A percentile compares a stretch with the other conserved stretches of the same genome.
phyloP scores from a whole-genome alignment of 2,888 invertebrate species.

The Clusia tigrina region DNA sequence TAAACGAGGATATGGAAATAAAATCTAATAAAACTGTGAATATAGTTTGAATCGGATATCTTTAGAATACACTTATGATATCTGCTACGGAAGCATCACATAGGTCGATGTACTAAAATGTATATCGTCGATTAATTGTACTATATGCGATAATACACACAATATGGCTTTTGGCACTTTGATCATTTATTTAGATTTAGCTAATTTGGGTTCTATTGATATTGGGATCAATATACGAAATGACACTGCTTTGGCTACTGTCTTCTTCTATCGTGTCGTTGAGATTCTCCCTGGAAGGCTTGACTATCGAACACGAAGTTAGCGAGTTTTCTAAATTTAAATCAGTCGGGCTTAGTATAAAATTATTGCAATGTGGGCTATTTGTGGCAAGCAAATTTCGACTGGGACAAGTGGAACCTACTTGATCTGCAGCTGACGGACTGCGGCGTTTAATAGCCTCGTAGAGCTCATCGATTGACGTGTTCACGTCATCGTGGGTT shows the following conservation, averaged over 20 bases:
- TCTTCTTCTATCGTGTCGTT: constrained; percentile 61
- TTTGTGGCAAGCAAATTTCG: neutral
- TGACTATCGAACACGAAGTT: constrained; percentile 25
- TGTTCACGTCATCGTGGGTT: constrained; percentile 41
- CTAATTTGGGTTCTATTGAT: neutral
- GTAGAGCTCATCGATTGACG: constrained; percentile 73
- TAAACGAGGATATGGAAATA: no score
- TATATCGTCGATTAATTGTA: no score
- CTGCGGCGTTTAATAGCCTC: constrained; percentile 69
- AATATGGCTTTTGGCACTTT: no score
- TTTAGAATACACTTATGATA: no score
- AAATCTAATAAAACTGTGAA: no score
- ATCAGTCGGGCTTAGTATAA: neutral
- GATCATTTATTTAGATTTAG: no score
- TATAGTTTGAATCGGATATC: no score
- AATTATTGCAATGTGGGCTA: neutral
- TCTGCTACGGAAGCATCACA: no score
- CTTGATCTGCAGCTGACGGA: constrained; percentile 33
- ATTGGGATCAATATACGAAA: constrained; percentile 62
- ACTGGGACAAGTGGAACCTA: neutral
- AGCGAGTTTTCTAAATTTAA: constrained; percentile 13
- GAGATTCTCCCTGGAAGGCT: constrained; percentile 42
- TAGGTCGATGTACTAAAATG: no score
- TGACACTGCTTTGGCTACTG: constrained; percentile 63
- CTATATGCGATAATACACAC: no score